Evolutionary conservation across 2,113 vertebrate species (phyloP).

Genomic region (Scomber colias): DNA sequence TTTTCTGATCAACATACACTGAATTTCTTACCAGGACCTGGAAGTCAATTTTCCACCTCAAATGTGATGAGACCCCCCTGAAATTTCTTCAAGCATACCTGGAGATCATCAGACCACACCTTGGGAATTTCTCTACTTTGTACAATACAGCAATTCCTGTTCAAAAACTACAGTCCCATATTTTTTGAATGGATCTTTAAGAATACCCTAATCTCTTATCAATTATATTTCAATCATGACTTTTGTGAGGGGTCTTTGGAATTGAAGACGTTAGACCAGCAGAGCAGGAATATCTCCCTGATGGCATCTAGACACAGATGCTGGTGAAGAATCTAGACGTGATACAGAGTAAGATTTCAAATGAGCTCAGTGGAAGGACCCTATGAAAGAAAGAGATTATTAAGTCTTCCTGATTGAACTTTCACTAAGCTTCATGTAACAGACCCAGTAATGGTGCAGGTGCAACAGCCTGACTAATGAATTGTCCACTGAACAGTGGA

Average conservation of each 20-base stretch:
- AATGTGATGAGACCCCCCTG: neutral
- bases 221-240: no score
- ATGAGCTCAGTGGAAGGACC: no score
- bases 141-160: neutral
- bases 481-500: conserved; percentile 18
- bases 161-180: neutral
- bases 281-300: no score
- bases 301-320: no score
- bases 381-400: no score
- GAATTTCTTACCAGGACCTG: neutral
- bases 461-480: conserved; percentile 23
- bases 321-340: no score
- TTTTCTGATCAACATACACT: neutral
- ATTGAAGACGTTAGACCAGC: no score
- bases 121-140: no score
- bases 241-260: no score
- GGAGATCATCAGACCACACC: neutral
- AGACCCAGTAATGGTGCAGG: conserved; percentile 28
- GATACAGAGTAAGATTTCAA: no score
- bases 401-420: no score
- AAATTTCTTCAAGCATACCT: neutral
- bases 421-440: neutral
- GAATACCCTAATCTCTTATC: neutral
- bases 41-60: neutral
- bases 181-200: neutral